phyloP scores from a whole-genome alignment of 2,797 vertebrate genomes.

The Gymnothorax reevesii region DNA sequence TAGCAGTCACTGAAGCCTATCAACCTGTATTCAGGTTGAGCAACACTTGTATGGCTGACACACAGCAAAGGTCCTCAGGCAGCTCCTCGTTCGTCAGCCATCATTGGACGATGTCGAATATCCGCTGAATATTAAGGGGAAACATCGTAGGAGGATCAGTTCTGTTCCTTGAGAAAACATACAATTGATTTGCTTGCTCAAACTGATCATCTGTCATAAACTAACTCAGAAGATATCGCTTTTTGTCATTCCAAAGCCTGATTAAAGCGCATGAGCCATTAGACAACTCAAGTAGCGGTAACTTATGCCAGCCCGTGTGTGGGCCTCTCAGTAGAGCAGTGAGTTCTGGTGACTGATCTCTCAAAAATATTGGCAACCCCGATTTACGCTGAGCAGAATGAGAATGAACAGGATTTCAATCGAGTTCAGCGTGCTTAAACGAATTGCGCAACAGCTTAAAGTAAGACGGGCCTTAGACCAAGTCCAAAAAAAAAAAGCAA shows the following conservation, averaged over 20 bases:
- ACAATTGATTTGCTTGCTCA: neutral
- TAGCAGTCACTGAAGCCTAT: neutral
- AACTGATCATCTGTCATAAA: neutral
- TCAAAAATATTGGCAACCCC: neutral
- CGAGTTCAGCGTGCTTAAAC: neutral
- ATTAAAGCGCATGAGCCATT: neutral
- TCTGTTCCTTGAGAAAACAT: neutral
- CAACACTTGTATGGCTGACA: neutral
- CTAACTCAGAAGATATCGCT: neutral
- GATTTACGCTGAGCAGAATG: neutral
- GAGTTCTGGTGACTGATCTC: neutral
- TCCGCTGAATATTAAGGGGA: neutral
- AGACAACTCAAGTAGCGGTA: neutral
- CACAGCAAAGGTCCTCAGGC: neutral
- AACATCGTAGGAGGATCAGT: neutral
- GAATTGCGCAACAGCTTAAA: neutral
- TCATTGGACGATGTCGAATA: neutral
- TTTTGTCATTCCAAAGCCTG: neutral
- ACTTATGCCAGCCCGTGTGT: neutral
- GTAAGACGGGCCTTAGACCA: neutral
- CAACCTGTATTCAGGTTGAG: neutral
- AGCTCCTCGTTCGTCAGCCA: neutral
- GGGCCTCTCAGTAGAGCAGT: neutral
- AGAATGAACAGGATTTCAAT: neutral
- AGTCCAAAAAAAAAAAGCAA: neutral